Evolutionary conservation across 2,888 invertebrate species (phyloP), one percentile per base, ranked within the genome.

Genomic region (Monopis laevigella): DNA sequence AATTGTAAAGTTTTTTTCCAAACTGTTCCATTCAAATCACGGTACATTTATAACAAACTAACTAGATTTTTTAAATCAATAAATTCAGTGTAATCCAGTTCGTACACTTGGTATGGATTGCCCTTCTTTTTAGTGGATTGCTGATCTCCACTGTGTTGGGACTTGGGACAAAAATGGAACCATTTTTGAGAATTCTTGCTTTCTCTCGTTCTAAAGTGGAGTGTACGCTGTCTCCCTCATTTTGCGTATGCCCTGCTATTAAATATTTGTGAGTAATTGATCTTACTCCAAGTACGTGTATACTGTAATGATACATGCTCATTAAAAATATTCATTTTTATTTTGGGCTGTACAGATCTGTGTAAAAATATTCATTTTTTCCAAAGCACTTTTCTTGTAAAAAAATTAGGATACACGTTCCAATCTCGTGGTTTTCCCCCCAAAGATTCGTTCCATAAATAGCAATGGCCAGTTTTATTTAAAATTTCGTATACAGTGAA

Each of bases 91-190:
- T 24, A 24, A 10, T 24, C 24, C 24, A 24, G 10, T 24, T 24
- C 24, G 10, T 24, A 24, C 6, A 45, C 45, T 36, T 35, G 8
- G 19, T 45, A 45, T 14, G 45, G 42, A 36, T 11, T 45, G 3
- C 43, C 45, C 3, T 8, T 40, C 16, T 45, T 45, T 10, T 45
- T 47, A 21, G 50, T 43, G 46, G 5, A 47, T 50, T 36, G 55
- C 38, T 39, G 48, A 45, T 42, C 50, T 47, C 44, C 54, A 52
- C 41, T 54, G 47, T 39, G 43, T n/a, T n/a, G n/a, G n/a, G n/a
- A n/a, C n/a, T 18, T 18, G 52, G 49, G n/a, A 48, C 44, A 48
- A 43, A 53, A 45, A 54, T 50, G 7, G 52, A 50, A 18, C 50
- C 45, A 43, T 49, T 48, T 48, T 47, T 51, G 32, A 48, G 40